These are phyloP conservation scores for Nanorana parkeri DNA, from an alignment of 2,113 vertebrate genomes.

Conservation along the genomic window DNA sequence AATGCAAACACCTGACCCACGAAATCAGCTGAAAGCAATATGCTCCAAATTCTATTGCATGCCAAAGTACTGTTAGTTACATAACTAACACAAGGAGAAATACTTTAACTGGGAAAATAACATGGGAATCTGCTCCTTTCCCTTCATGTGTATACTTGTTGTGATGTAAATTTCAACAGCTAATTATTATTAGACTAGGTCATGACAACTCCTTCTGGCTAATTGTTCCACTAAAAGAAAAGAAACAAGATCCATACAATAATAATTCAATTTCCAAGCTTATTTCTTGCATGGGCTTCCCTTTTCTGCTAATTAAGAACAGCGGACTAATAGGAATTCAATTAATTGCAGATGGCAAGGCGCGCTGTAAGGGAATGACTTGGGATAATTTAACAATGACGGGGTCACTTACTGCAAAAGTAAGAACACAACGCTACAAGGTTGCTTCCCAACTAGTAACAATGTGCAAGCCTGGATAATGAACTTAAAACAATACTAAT, in stretches of 20 bases:
- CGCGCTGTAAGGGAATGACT: conserved; percentile 71
- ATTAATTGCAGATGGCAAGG: conserved; percentile 59
- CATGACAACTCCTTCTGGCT: neutral
- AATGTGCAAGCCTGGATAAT: conserved; percentile 84
- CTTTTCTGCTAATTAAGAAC: conserved; percentile 24
- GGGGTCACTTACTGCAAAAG: conserved; percentile 86
- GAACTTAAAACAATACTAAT: conserved; percentile 99
- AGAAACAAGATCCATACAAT: conserved; percentile 5
- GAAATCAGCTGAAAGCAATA: too few relatives aligned
- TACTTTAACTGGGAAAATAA: too few relatives aligned
- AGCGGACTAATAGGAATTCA: conserved; percentile 49
- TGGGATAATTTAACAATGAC: conserved; percentile 75
- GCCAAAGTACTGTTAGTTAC: too few relatives aligned
- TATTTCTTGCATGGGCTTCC: neutral
- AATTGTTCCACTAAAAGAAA: neutral
- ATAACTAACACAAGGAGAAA: too few relatives aligned
- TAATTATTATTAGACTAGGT: neutral
- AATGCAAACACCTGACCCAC: too few relatives aligned
- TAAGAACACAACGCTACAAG: conserved; percentile 80
- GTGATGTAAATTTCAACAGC: neutral
- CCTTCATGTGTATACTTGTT: too few relatives aligned
- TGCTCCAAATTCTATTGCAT: too few relatives aligned
- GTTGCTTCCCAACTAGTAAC: conserved; percentile 77
- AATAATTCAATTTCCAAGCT: neutral
- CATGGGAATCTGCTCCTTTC: too few relatives aligned